Base-by-base conservation (phyloP, 2,113 vertebrate species). In the Ctenomys sociabilis region DNA sequence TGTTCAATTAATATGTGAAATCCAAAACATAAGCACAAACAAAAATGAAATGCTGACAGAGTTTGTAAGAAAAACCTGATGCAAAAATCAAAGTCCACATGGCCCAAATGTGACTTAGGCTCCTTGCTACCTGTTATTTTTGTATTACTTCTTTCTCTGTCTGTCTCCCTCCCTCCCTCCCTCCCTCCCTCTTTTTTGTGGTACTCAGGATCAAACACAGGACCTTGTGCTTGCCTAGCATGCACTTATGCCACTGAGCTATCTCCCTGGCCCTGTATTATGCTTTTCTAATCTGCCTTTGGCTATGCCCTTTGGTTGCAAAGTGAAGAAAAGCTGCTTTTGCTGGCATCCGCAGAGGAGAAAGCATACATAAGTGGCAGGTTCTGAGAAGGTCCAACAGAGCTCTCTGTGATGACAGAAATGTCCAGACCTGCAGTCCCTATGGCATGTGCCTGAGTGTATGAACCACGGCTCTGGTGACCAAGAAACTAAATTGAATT, bases 201-300 rank as follows among this genome's bases (percentile, higher is more conserved):
- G 17, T 57, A 19, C 54, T 57, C 16, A 17, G 54, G 54, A 57
- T 57, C 54, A 57, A 57, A 57, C 54, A 57, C 54, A 57, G 16
- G 54, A 57, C 54, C 54, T 57, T 57, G 54, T 19, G 16, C 16
- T 57, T 57, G 17, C 54, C 16, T 19, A 17, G 54, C 54, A 57
- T 57, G 54, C 54, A 5, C 54, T 57, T 57, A 57, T 17, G 54
- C 54, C 16, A 16, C 54, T 57, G 54, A 57, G 54, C 54, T 57
- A 19, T 57, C 54, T 57, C 54, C 16, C 3, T 57, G 54, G 54
- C 54, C 54, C 54, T 57, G 54, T 19, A 28, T 92, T 98, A 97
- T 99, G 98, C 94, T 99, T 99, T 82, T 99, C 98, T 97, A 99
- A 59, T 91, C 98, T n/a, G 98, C 90, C 96, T 98, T 98, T n/a